Percentiles rank a stretch among this genome's conserved stretches.
Evolutionary conservation across 2,888 invertebrate species (phyloP).

Genomic region (Agrilus mali): DNA sequence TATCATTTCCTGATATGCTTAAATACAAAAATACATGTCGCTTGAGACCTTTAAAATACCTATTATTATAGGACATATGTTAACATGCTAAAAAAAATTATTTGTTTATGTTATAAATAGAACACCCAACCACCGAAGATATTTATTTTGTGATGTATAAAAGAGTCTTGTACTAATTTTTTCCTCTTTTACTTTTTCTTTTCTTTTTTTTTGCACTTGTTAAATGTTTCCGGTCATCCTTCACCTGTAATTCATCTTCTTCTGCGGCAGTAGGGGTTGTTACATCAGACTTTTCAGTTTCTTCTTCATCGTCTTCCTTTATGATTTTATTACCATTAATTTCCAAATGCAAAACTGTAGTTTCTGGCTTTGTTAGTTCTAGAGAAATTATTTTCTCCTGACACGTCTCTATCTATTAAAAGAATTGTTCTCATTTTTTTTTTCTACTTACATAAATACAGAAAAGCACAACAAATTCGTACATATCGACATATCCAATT

Average conservation of each 20-base stretch:
- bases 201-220: slow-evolving; percentile 37
- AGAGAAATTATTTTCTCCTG: slow-evolving; percentile 84
- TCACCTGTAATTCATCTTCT: slow-evolving; percentile 35
- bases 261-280: slow-evolving; percentile 42
- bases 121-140: slow-evolving; percentile 7
- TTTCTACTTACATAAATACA: not conserved
- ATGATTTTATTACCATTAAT: slow-evolving; percentile 16
- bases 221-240: slow-evolving; percentile 35
- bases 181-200: slow-evolving; percentile 41
- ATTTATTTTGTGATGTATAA: slow-evolving; percentile 4
- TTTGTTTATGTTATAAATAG: slow-evolving; percentile 5
- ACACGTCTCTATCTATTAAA: slow-evolving; percentile 69
- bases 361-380: slow-evolving; percentile 52
- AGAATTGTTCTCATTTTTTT: slow-evolving; percentile 1
- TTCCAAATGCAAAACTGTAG: slow-evolving; percentile 17
- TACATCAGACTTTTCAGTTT: slow-evolving; percentile 24
- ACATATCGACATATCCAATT: too few species aligned
- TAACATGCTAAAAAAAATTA: slow-evolving; percentile 1
- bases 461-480: too few species aligned
- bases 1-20: too few species aligned
- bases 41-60: too few species aligned
- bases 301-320: slow-evolving; percentile 9
- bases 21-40: too few species aligned
- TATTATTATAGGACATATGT: too few species aligned
- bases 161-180: slow-evolving; percentile 28